phyloP scores from a whole-genome alignment of 2,113 vertebrate species.

The Microcebus lehilahytsara region DNA sequence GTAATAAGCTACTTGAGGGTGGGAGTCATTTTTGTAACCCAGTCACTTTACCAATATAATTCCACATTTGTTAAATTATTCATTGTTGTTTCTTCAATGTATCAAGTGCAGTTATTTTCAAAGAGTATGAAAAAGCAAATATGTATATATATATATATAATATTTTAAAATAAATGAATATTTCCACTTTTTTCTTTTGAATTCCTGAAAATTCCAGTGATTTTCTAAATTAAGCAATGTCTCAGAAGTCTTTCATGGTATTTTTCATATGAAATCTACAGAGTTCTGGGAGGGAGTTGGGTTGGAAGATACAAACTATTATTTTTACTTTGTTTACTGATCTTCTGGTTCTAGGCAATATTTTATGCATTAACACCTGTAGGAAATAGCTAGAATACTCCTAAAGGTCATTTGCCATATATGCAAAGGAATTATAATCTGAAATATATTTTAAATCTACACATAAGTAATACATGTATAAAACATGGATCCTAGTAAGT shows the following conservation, averaged over 20 bases:
- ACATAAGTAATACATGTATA: not conserved
- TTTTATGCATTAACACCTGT: not conserved
- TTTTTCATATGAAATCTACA: not conserved
- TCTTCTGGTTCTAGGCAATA: not conserved
- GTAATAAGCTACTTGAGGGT: not conserved
- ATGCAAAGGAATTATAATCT: not conserved
- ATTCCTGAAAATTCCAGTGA: not conserved
- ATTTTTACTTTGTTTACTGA: not conserved
- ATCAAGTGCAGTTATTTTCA: not conserved
- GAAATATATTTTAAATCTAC: not conserved
- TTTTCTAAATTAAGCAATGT: not conserved
- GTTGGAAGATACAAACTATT: not conserved
- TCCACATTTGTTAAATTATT: not conserved
- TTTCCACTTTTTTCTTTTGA: not conserved
- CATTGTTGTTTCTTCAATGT: not conserved
- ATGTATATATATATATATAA: not conserved
- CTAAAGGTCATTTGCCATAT: not conserved
- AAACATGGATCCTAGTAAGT: not conserved
- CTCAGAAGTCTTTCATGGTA: not conserved
- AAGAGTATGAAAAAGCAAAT: constrained; percentile 10
- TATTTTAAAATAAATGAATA: not conserved
- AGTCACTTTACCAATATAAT: not conserved
- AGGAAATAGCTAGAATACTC: not conserved
- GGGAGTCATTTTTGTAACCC: not conserved
- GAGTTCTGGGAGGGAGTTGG: not conserved